Conservation (phyloP, 2,113 vertebrate genomes). For the Heteronetta atricapilla region DNA sequence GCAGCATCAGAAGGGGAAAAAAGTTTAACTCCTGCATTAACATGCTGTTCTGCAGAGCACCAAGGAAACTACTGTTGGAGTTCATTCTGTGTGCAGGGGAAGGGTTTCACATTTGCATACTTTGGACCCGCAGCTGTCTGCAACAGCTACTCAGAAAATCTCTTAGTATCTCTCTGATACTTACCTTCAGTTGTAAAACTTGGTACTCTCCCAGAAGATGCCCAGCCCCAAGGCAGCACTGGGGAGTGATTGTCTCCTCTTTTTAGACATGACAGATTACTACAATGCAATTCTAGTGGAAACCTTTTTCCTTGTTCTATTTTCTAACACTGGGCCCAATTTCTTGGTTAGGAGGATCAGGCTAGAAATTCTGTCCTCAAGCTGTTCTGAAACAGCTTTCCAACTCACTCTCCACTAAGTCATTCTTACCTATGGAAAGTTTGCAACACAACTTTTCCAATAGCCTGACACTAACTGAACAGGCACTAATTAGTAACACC, state of each 20-base stretch:
- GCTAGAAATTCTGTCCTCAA: background rate
- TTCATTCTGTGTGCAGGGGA: background rate
- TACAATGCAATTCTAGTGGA: background rate
- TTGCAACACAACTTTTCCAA: background rate
- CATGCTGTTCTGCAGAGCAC: too few relatives aligned
- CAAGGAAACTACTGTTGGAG: background rate
- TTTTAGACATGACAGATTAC: background rate
- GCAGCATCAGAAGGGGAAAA: background rate
- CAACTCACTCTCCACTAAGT: background rate
- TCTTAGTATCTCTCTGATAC: background rate
- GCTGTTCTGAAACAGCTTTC: background rate
- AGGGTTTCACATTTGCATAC: background rate
- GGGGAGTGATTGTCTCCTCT: background rate
- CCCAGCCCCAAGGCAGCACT: background rate
- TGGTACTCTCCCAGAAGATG: background rate
- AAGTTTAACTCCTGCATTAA: background rate
- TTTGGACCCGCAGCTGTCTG: background rate
- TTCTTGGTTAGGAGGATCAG: background rate
- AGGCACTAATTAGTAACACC: accelerated
- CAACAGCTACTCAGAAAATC: background rate
- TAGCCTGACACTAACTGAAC: background rate
- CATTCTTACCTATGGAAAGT: accelerated
- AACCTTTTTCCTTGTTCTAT: accelerated
- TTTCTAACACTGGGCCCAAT: background rate
- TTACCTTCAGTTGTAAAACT: background rate